Conservation (phyloP, 2,797 vertebrate genomes). For the Nannoperca australis region DNA sequence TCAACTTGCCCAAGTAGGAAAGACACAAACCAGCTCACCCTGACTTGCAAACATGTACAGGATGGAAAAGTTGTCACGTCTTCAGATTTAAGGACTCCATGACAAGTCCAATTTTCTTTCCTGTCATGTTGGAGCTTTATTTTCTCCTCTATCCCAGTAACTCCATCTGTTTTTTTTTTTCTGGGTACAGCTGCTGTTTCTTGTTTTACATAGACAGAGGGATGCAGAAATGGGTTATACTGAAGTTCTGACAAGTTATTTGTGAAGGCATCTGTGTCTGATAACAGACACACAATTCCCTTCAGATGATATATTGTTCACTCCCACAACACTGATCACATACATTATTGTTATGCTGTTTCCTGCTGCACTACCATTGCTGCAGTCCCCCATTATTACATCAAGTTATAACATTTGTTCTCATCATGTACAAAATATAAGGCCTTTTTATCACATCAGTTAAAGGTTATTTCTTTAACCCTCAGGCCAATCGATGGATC, state of each 20-base stretch:
- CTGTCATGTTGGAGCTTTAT: conserved; percentile 37
- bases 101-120: conserved; percentile 30
- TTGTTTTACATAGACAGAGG: conserved; percentile 1
- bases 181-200: not conserved
- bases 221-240: conserved; percentile 17
- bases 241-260: conserved; percentile 1
- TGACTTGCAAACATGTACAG: not conserved
- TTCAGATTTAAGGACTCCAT: conserved; percentile 7
- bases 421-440: conserved; percentile 2
- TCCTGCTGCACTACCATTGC: not conserved
- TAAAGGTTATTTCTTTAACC: conserved; percentile 32
- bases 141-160: not conserved
- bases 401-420: not conserved
- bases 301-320: not conserved
- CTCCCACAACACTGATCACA: not conserved
- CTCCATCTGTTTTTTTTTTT: not conserved
- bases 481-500: conserved; percentile 91
- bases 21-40: conserved; percentile 11
- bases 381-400: not conserved
- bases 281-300: conserved; percentile 8
- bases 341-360: not conserved
- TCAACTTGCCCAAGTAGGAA: conserved; percentile 3
- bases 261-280: conserved; percentile 23
- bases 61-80: conserved; percentile 4
- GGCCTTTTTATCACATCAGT: not conserved